These are phyloP conservation scores for Clarias fuscus DNA, from an alignment of 2,797 vertebrate genomes.

Conservation along the genomic window DNA sequence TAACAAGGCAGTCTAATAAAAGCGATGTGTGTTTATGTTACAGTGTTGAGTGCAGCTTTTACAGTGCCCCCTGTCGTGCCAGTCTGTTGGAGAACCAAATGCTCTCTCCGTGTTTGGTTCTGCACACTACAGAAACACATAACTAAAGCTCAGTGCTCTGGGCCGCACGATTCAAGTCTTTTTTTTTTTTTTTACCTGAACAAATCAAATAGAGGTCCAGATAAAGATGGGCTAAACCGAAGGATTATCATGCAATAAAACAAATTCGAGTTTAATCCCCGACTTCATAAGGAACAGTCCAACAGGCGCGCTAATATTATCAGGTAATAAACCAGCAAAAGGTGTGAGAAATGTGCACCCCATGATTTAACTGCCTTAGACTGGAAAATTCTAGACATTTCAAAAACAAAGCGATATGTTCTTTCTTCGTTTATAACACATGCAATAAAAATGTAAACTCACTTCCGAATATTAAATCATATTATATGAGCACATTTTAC, in stretches of 20 bases:
- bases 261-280: not conserved
- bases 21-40: not conserved
- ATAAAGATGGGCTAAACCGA: not conserved
- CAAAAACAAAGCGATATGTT: not conserved
- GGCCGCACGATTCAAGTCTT: not conserved
- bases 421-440: not conserved
- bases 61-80: constrained; percentile 38
- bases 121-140: not conserved
- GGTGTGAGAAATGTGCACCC: not conserved
- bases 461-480: constrained; percentile 9
- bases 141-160: not conserved
- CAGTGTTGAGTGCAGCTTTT: not conserved
- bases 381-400: not conserved
- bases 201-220: not conserved
- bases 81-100: not conserved
- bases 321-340: not conserved
- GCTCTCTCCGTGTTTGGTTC: not conserved
- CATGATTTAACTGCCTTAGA: not conserved
- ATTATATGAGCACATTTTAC: not conserved
- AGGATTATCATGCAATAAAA: not conserved
- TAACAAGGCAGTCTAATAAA: not conserved
- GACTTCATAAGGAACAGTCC: not conserved
- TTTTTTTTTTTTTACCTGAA: not conserved
- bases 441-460: not conserved
- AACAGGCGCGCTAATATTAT: not conserved